Conservation (phyloP, 2,888 invertebrate genomes). For the Andrena minutula region DNA sequence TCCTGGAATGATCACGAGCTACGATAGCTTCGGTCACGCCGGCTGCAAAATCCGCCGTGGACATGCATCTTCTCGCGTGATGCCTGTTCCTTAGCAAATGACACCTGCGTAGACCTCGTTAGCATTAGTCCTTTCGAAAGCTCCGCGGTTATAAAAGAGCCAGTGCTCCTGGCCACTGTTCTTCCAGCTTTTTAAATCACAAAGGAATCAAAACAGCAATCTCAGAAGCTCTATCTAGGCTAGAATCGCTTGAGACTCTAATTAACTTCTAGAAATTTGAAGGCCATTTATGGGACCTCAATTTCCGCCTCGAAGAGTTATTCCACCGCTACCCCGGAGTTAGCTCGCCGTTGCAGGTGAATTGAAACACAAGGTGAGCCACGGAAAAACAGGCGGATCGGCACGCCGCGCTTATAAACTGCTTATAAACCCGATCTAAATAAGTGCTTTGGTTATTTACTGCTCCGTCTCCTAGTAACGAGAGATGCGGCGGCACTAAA, state of each 20-base stretch:
- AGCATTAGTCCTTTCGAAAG: not conserved
- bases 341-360: not conserved
- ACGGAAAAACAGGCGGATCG: not conserved
- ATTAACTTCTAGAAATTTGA: not conserved
- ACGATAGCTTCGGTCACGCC: conserved; percentile 65
- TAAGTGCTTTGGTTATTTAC: conserved; percentile 33
- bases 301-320: conserved; percentile 34
- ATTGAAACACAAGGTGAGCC: conserved; percentile 13
- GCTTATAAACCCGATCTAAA: conserved; percentile 32
- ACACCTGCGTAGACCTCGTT: conserved; percentile 22
- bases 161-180: too few species aligned
- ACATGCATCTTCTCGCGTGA: conserved; percentile 75
- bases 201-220: too few species aligned
- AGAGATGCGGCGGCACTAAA: conserved; percentile 26
- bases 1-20: conserved; percentile 69
- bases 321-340: conserved; percentile 30
- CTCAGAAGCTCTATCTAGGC: too few species aligned
- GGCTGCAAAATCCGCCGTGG: conserved; percentile 65
- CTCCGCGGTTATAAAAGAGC: not conserved
- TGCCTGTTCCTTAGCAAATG: conserved; percentile 63
- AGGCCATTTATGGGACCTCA: not conserved
- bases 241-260: too few species aligned
- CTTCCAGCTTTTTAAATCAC: too few species aligned
- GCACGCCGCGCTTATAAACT: conserved; percentile 25
- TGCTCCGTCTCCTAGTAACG: conserved; percentile 8